phyloP scores from a whole-genome alignment of 2,797 vertebrate genomes.

The Anabas testudineus region DNA sequence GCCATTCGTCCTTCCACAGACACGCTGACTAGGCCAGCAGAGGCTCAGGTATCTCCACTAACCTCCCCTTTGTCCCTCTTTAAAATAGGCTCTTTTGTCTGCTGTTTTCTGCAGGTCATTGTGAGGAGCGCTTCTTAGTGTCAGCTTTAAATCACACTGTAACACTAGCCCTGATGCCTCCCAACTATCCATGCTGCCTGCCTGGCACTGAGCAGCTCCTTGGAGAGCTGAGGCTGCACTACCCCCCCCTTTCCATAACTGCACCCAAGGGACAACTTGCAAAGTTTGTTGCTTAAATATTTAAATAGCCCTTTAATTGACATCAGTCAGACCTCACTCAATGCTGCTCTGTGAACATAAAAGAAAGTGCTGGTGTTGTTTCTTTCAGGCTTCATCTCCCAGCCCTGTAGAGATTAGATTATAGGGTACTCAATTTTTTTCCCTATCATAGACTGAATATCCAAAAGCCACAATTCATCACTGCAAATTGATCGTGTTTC shows the following conservation, averaged over 20 bases:
- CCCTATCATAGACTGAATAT: slow-evolving; percentile 18
- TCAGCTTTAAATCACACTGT: slow-evolving; percentile 92
- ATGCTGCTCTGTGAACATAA: slow-evolving; percentile 48
- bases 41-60: slow-evolving; percentile 86
- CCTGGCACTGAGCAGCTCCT: slow-evolving; percentile 82
- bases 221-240: slow-evolving; percentile 83
- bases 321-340: slow-evolving; percentile 70
- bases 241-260: slow-evolving; percentile 72
- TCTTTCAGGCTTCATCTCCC: slow-evolving; percentile 27
- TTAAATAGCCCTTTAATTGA: slow-evolving; percentile 85
- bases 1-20: slow-evolving; percentile 76
- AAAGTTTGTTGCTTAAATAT: slow-evolving; percentile 86
- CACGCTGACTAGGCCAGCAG: slow-evolving; percentile 78
- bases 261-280: slow-evolving; percentile 82
- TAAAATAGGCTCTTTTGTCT: slow-evolving; percentile 90
- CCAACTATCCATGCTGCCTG: slow-evolving; percentile 79
- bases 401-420: slow-evolving; percentile 13
- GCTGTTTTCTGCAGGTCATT: slow-evolving; percentile 88
- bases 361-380: slow-evolving; percentile 33
- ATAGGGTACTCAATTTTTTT: slow-evolving; percentile 2
- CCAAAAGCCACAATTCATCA: slow-evolving; percentile 27
- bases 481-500: slow-evolving; percentile 24
- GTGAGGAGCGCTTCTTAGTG: slow-evolving; percentile 91
- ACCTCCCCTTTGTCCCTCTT: slow-evolving; percentile 88
- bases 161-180: slow-evolving; percentile 86